These are phyloP conservation scores for Apoderus coryli DNA, from an alignment of 2,888 invertebrate genomes.

Conservation along the genomic window DNA sequence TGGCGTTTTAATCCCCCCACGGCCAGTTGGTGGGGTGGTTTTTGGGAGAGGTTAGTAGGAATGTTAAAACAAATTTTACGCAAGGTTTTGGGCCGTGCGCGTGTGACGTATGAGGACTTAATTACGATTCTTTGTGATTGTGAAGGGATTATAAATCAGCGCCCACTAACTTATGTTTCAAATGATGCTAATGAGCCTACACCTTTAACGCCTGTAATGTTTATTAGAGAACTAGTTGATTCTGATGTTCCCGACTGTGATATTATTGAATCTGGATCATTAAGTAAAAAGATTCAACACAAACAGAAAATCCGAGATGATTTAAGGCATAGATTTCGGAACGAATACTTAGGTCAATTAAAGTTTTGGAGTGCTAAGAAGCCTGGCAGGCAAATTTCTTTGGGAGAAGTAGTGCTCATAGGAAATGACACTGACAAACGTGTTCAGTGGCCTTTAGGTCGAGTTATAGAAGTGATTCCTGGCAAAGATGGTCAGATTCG, in stretches of 20 bases:
- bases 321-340: conserved; percentile 16
- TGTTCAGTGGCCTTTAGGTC: conserved; percentile 15
- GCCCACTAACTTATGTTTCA: conserved; percentile 18
- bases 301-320: conserved; percentile 17
- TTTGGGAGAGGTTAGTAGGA: conserved; percentile 30
- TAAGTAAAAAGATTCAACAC: conserved; percentile 14
- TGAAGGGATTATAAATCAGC: conserved; percentile 25
- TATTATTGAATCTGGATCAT: conserved; percentile 16
- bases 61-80: conserved; percentile 26
- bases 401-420: conserved; percentile 15
- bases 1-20: conserved; percentile 28
- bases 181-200: conserved; percentile 13
- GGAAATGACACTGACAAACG: conserved; percentile 15
- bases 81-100: conserved; percentile 24
- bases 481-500: conserved; percentile 14
- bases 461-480: conserved; percentile 13
- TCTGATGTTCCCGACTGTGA: conserved; percentile 13
- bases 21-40: conserved; percentile 32
- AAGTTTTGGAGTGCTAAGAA: conserved; percentile 13
- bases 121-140: conserved; percentile 20
- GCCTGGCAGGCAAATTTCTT: conserved; percentile 4
- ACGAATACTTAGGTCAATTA: no score
- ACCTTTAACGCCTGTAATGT: conserved; percentile 20
- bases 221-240: conserved; percentile 18
- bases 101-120: conserved; percentile 20